Conservation (phyloP, 2,797 vertebrate species). For the Cottoperca gobio region DNA sequence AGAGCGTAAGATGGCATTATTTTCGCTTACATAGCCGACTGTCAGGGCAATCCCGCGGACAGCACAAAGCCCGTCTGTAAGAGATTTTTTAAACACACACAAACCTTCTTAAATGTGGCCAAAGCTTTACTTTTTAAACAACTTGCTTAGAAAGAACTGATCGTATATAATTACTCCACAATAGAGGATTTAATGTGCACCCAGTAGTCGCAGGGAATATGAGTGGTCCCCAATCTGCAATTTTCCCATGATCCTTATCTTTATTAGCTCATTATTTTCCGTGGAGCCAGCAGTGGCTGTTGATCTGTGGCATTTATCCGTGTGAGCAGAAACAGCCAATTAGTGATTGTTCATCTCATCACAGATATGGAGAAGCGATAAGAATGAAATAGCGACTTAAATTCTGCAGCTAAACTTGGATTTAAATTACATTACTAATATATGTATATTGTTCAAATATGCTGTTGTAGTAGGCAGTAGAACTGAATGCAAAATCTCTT, state of each 20-base stretch:
- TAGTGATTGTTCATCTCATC: conserved; percentile 81
- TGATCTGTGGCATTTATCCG: conserved; percentile 82
- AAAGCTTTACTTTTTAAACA: conserved; percentile 44
- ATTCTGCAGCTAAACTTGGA: conserved; percentile 35
- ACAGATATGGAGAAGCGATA: conserved; percentile 72
- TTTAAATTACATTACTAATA: conserved; percentile 47
- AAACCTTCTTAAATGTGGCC: conserved; percentile 32
- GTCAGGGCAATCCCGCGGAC: too few species aligned
- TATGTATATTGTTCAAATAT: conserved; percentile 9
- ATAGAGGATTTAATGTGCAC: conserved; percentile 42
- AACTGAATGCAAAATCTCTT: conserved; percentile 2
- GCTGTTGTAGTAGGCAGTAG: not conserved
- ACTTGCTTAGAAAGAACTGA: conserved; percentile 33
- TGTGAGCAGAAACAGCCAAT: conserved; percentile 79
- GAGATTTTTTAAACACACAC: conserved; percentile 35
- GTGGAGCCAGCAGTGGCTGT: conserved; percentile 67
- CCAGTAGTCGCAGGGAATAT: conserved; percentile 59
- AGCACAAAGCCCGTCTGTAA: too few species aligned
- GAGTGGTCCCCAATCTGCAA: conserved; percentile 70
- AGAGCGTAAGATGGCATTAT: too few species aligned
- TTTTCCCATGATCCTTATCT: conserved; percentile 82
- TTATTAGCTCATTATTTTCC: conserved; percentile 82
- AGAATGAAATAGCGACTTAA: conserved; percentile 68
- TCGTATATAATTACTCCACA: conserved; percentile 49
- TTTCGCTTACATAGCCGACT: too few species aligned